These are phyloP conservation scores for Drosophila athabasca DNA, from an alignment of 1,140 invertebrate genomes.

Conservation along the genomic window DNA sequence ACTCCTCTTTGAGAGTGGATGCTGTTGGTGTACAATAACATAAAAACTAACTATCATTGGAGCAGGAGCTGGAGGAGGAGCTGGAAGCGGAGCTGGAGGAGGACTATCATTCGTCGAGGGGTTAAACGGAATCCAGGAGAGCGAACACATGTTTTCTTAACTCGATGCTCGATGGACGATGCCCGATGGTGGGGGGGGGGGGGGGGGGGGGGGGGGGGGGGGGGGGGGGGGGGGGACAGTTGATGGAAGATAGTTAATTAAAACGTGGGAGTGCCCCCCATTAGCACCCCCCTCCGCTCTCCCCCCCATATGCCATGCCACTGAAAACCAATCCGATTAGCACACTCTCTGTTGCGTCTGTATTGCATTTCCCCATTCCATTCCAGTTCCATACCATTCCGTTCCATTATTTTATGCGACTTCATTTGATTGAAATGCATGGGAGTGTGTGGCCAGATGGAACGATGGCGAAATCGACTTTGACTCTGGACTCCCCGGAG, in stretches of 20 bases:
- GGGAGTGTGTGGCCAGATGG: slow-evolving; percentile 27
- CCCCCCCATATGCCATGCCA: neutral
- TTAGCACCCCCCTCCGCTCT: neutral
- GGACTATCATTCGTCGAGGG: neutral
- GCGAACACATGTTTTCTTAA: slow-evolving; percentile 27
- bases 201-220: too few species aligned
- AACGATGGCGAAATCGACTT: slow-evolving; percentile 32
- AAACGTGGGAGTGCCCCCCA: slow-evolving; percentile 17
- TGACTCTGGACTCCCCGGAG: slow-evolving; percentile 23
- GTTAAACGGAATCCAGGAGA: neutral
- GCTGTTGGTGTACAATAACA: slow-evolving; percentile 28
- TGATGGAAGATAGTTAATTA: slow-evolving; percentile 32
- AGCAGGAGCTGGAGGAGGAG: neutral
- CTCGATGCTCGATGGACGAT: too few species aligned
- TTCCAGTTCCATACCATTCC: neutral
- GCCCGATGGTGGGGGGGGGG: too few species aligned
- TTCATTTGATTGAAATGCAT: slow-evolving; percentile 75
- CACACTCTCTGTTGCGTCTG: slow-evolving; percentile 17
- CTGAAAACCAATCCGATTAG: slow-evolving; percentile 46
- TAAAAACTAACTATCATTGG: slow-evolving; percentile 36
- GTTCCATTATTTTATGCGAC: slow-evolving; percentile 71
- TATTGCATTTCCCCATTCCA: slow-evolving; percentile 5
- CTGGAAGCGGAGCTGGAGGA: too few species aligned
- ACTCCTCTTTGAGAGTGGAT: slow-evolving; percentile 20
- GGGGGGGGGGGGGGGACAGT: too few species aligned